Percentiles rank a stretch among this genome's conserved stretches.
Evolutionary conservation across 2,797 vertebrate species (phyloP).

Genomic region (Cygnus olor): DNA sequence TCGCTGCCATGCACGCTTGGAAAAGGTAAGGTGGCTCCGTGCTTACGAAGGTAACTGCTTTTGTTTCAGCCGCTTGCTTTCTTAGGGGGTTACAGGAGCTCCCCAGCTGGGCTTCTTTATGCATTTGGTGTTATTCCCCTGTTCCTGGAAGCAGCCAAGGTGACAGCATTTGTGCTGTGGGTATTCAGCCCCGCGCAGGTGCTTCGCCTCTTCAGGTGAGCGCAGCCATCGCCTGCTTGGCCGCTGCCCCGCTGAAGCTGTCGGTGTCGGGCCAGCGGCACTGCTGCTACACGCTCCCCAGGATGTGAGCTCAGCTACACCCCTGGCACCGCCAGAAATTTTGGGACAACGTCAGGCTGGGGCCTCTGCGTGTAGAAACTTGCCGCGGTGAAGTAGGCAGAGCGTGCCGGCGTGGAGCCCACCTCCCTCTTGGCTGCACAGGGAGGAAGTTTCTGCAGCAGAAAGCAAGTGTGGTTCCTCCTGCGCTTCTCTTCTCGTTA

Average conservation of each 20-base stretch:
- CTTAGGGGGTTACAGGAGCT: neutral
- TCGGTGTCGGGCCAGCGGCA: neutral
- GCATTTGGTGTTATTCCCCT: neutral
- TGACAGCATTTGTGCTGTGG: neutral
- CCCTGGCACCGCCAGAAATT: neutral
- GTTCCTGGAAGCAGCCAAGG: fast-evolving
- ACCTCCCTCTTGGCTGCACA: neutral
- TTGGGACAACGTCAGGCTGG: conserved; percentile 19
- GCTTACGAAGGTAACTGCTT: neutral
- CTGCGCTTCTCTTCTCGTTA: too few relatives aligned
- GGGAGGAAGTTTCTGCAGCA: neutral
- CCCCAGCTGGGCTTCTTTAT: neutral
- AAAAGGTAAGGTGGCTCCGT: fast-evolving
- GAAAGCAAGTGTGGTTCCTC: fast-evolving
- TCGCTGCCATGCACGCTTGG: neutral
- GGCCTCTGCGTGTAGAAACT: neutral
- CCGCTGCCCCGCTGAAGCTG: conserved; percentile 21
- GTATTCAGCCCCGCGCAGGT: neutral
- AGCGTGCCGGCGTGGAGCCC: neutral
- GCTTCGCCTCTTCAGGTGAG: neutral
- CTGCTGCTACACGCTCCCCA: conserved; percentile 1
- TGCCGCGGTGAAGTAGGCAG: neutral
- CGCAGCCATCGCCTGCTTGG: neutral
- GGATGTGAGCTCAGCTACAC: neutral
- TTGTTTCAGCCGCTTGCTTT: neutral